Evolutionary conservation across 2,888 invertebrate genomes (phyloP).

Genomic region (Metopia argyrocephala): DNA sequence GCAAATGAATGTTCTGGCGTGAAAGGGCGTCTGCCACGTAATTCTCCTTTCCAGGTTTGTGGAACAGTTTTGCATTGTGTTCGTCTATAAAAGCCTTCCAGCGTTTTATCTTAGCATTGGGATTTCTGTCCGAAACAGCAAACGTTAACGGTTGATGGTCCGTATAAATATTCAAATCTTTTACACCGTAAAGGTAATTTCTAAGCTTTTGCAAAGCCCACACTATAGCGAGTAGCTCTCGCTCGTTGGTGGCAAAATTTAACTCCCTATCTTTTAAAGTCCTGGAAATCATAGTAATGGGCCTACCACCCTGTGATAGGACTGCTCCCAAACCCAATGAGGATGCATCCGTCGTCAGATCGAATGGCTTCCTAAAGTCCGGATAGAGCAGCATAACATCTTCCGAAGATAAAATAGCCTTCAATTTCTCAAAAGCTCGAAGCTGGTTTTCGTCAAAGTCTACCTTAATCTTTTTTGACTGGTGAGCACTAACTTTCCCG

Average conservation of each 20-base stretch:
- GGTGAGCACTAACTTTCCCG: slow-evolving; percentile 52
- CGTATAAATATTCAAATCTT: slow-evolving; percentile 60
- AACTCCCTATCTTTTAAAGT: slow-evolving; percentile 17
- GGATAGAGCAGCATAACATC: slow-evolving; percentile 55
- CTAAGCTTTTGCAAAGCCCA: slow-evolving; percentile 73
- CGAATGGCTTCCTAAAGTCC: slow-evolving; percentile 57
- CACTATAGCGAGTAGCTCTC: slow-evolving; percentile 73
- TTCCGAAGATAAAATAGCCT: slow-evolving; percentile 43
- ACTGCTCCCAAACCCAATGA: slow-evolving; percentile 39
- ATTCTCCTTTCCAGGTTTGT: slow-evolving; percentile 58
- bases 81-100: slow-evolving; percentile 40
- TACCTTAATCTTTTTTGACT: slow-evolving; percentile 46
- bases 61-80: slow-evolving; percentile 27
- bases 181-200: slow-evolving; percentile 73
- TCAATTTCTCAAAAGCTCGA: slow-evolving; percentile 57
- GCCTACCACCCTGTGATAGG: slow-evolving; percentile 35
- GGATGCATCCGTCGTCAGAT: slow-evolving; percentile 55
- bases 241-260: slow-evolving; percentile 43
- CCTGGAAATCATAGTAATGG: slow-evolving; percentile 28
- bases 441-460: slow-evolving; percentile 45
- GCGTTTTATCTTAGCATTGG: slow-evolving; percentile 39
- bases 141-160: slow-evolving; percentile 64
- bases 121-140: slow-evolving; percentile 64
- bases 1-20: slow-evolving; percentile 45
- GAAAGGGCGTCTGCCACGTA: slow-evolving; percentile 50